Percentiles rank a stretch among this genome's conserved stretches.
Conservation (phyloP, 2,888 invertebrate genomes). For the Pecten maximus region DNA sequence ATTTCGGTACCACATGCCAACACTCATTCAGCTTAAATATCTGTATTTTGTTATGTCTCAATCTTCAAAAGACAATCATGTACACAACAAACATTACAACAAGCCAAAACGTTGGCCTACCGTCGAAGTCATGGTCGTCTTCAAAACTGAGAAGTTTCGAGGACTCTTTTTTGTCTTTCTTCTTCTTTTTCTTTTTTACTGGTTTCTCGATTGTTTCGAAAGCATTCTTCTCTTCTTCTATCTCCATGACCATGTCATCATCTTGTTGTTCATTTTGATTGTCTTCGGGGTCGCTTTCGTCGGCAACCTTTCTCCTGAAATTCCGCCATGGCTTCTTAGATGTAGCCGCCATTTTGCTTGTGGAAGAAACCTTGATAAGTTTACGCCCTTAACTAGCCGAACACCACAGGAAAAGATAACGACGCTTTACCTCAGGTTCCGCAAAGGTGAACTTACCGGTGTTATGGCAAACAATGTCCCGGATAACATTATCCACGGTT, state of each 20-base stretch:
- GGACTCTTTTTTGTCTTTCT: constrained; percentile 65
- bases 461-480: background rate
- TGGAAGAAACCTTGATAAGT: background rate
- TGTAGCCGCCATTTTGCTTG: constrained; percentile 86
- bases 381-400: background rate
- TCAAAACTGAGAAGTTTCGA: constrained; percentile 89
- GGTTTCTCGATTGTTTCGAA: constrained; percentile 42
- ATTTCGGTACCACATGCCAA: too few species aligned
- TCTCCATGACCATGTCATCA: constrained; percentile 60
- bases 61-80: too few species aligned
- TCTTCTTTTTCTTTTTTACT: constrained; percentile 68
- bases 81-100: too few species aligned
- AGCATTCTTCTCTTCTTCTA: constrained; percentile 50
- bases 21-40: too few species aligned
- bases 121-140: constrained; percentile 79
- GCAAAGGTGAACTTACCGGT: background rate
- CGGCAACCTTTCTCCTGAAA: constrained; percentile 85
- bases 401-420: background rate
- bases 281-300: constrained; percentile 80
- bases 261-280: constrained; percentile 64
- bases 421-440: background rate
- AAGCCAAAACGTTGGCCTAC: constrained; percentile 55
- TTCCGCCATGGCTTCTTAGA: constrained; percentile 94
- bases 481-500: too few species aligned
- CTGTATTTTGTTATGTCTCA: too few species aligned